Evolutionary conservation across 2,113 vertebrate species (phyloP).

Genomic region (Gavia stellata): DNA sequence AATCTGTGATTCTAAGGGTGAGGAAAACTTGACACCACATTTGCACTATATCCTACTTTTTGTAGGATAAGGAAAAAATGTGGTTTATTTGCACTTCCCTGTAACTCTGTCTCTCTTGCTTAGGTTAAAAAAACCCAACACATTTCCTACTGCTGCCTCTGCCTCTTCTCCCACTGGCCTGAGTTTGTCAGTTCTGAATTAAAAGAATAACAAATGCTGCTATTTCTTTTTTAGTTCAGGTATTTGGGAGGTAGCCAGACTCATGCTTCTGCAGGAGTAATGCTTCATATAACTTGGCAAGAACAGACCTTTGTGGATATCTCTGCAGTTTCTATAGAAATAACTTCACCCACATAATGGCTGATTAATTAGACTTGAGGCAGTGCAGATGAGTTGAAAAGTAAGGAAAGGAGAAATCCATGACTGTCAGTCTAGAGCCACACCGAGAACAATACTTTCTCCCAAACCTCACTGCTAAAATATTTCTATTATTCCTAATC

Average conservation of each 20-base stretch:
- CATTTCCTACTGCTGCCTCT: neutral
- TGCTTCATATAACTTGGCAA: neutral
- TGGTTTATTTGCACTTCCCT: neutral
- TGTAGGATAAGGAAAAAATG: neutral
- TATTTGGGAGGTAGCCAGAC: constrained; percentile 6
- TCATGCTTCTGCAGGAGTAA: neutral
- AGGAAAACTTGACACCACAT: neutral
- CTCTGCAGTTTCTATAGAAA: neutral
- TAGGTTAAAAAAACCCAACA: neutral
- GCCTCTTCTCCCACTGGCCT: neutral
- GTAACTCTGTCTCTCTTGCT: neutral
- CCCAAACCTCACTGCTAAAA: neutral
- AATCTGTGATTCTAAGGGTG: neutral
- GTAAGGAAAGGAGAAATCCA: neutral
- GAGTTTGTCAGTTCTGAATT: neutral
- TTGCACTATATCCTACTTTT: neutral
- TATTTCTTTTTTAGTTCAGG: neutral
- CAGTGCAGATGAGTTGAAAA: neutral
- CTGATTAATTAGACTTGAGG: neutral
- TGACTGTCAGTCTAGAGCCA: neutral
- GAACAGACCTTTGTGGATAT: neutral
- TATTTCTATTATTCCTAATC: neutral
- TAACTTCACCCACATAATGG: neutral
- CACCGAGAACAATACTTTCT: neutral
- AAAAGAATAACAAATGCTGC: neutral